Base-by-base conservation (phyloP, 2,888 invertebrate species). In the Cetonia aurata region DNA sequence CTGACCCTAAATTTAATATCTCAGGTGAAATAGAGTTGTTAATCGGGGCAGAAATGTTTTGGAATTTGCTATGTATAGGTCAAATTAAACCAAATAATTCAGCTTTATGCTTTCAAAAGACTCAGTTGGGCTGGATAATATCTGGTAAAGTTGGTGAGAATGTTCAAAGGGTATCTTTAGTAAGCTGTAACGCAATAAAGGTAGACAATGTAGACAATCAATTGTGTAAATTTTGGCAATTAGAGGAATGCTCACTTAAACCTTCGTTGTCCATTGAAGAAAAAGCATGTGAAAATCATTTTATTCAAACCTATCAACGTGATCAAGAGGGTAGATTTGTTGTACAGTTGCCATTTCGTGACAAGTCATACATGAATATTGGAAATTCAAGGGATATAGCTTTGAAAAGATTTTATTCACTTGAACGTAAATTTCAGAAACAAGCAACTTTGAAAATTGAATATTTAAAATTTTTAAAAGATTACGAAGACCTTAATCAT, bases 311-410 rank as follows among this genome's bases (percentile, higher is more conserved):
- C 1, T 15, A 13, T n/a, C 46, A 9, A 25, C 42, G 48, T 4
- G 15, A 41, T 37, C 1, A 1, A 6, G 10, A 44, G 13, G 68
- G 59, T 33, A 41, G 68, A 15, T 17, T 57, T 31, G 13, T 68
- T 12, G 68, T 68, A 13, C 42, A 37, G 17, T 15, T 68, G 13
- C 56, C 25, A 25, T 67, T 67, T 19, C 41, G 44, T 2, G 50
- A 42, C 6, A 9, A 37, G 1, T 33, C 17, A 12, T 3, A n/a
- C 9, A 25, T 57, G 0, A 33, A 6, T 10, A 3, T 68, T 6
- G 59, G 59, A 1, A 33, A 56, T 44, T 68, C 68, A 3, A 17
- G 31, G 13, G 19, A 56, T 25, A 12, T 9, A 2, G 46, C 67
- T 9, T 9, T 31, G 4, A 68, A 33, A 33, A 12, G 68, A 10